Evolutionary conservation across 1,140 invertebrate genomes (phyloP).

Genomic region (Hylyphantes graminicola): DNA sequence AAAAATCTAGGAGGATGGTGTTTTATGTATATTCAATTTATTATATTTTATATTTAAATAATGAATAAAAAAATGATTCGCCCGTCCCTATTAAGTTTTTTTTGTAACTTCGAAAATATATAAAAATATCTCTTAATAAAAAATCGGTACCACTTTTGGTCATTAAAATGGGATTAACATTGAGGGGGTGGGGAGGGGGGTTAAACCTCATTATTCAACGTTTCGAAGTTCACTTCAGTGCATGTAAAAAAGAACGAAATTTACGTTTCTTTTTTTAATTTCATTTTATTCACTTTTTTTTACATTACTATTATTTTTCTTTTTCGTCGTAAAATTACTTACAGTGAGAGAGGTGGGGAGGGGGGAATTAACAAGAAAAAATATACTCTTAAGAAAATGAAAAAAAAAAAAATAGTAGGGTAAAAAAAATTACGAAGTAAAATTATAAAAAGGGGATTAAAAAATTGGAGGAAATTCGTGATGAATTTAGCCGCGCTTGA

Average conservation of each 20-base stretch:
- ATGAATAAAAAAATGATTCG: conserved; percentile 4
- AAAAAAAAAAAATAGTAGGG: neutral
- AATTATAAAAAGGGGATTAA: neutral
- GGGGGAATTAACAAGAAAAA: conserved; percentile 28
- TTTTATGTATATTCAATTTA: neutral
- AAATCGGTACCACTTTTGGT: conserved; percentile 58
- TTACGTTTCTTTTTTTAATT: conserved; percentile 58
- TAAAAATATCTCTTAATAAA: conserved; percentile 1
- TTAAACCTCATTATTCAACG: conserved; percentile 56
- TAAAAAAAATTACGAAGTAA: neutral
- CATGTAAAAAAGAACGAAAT: conserved; percentile 6
- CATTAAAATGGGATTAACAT: conserved; percentile 59
- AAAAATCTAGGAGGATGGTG: neutral
- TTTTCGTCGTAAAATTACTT: neutral
- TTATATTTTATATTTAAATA: conserved; percentile 28
- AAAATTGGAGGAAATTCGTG: conserved; percentile 38
- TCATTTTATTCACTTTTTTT: conserved; percentile 48
- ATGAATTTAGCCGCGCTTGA: conserved; percentile 43
- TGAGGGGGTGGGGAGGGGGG: conserved; percentile 11
- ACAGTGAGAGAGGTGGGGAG: neutral
- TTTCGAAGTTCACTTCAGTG: conserved; percentile 47
- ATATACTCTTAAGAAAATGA: neutral
- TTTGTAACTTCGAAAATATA: conserved; percentile 28
- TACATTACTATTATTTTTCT: conserved; percentile 24
- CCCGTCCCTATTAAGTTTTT: conserved; percentile 4